phyloP scores from a whole-genome alignment of 2,888 invertebrate species.

The Netelia fuscicornis region DNA sequence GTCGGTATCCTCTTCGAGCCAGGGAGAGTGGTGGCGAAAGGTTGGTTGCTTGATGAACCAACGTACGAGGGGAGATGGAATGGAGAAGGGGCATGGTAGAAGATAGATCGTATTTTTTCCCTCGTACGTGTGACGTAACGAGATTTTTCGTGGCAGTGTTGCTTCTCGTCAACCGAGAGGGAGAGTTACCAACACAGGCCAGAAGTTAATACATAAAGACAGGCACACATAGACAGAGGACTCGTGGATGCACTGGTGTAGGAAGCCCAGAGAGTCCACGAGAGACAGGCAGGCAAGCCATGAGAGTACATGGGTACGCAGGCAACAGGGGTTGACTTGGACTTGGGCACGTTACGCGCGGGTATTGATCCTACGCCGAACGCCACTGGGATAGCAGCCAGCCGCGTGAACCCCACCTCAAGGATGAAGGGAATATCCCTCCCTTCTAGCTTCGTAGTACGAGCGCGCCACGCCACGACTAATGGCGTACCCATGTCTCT shows the following conservation, averaged over 20 bases:
- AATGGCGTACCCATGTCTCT: slow-evolving; percentile 71
- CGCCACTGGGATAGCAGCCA: slow-evolving; percentile 80
- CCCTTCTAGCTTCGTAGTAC: slow-evolving; percentile 46
- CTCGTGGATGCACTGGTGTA: too few species aligned
- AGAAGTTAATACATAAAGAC: too few species aligned
- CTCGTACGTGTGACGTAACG: slow-evolving; percentile 36
- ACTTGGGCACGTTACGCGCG: slow-evolving; percentile 83
- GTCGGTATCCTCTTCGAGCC: slow-evolving; percentile 56
- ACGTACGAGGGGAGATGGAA: too few species aligned
- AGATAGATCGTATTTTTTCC: slow-evolving; percentile 26
- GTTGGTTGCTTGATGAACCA: too few species aligned
- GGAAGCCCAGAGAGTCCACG: too few species aligned
- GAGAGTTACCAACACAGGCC: too few species aligned
- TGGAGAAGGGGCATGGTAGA: background rate
- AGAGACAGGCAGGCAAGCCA: background rate
- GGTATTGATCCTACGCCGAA: slow-evolving; percentile 83
- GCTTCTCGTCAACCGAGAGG: slow-evolving; percentile 7
- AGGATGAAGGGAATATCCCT: slow-evolving; percentile 75
- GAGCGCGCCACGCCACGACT: slow-evolving; percentile 73
- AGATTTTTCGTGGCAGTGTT: slow-evolving; percentile 40
- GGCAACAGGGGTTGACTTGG: slow-evolving; percentile 80
- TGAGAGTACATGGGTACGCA: slow-evolving; percentile 64
- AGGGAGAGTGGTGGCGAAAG: background rate
- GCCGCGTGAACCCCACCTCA: slow-evolving; percentile 78
- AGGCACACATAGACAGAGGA: too few species aligned